These are phyloP conservation scores for Temnothorax nylanderi DNA, from an alignment of 1,140 invertebrate species.

Conservation along the genomic window DNA sequence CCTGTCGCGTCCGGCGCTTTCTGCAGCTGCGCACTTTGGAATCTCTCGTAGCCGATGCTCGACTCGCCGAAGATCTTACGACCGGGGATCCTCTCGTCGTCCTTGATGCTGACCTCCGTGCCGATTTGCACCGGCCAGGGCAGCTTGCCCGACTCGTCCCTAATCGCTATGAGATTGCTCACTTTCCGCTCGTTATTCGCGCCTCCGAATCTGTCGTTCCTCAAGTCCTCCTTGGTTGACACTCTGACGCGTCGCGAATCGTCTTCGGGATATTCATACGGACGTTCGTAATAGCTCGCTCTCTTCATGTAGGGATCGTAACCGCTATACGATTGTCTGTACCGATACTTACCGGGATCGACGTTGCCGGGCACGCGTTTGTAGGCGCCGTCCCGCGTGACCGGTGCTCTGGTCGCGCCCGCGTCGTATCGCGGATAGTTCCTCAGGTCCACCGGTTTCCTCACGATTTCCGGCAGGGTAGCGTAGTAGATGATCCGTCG, in stretches of 20 bases:
- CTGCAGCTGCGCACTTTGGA: constrained; percentile 76
- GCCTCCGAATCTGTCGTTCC: constrained; percentile 64
- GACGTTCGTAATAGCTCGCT: constrained; percentile 72
- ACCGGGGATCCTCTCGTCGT: constrained; percentile 81
- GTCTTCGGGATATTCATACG: constrained; percentile 63
- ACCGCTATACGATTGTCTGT: constrained; percentile 65
- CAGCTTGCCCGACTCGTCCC: constrained; percentile 69
- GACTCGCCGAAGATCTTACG: constrained; percentile 80
- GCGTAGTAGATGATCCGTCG: constrained; percentile 86
- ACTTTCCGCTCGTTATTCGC: constrained; percentile 73
- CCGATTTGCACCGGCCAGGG: constrained; percentile 85
- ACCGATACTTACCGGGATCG: constrained; percentile 71
- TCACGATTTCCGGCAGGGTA: constrained; percentile 83
- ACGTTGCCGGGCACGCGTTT: constrained; percentile 71
- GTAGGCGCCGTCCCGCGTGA: constrained; percentile 66
- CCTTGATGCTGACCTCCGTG: constrained; percentile 84
- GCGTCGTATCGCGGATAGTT: constrained; percentile 71
- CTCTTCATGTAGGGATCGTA: constrained; percentile 76
- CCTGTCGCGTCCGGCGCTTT: constrained; percentile 69
- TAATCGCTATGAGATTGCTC: constrained; percentile 69
- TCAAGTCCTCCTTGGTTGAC: constrained; percentile 71
- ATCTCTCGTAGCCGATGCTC: constrained; percentile 76
- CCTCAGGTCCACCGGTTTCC: constrained; percentile 82
- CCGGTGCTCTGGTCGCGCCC: constrained; percentile 39
- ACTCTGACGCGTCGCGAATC: constrained; percentile 66